Percentiles rank a stretch among this genome's conserved stretches.
Evolutionary conservation across 2,888 invertebrate genomes (phyloP).

Genomic region (Platycnemis pennipes): DNA sequence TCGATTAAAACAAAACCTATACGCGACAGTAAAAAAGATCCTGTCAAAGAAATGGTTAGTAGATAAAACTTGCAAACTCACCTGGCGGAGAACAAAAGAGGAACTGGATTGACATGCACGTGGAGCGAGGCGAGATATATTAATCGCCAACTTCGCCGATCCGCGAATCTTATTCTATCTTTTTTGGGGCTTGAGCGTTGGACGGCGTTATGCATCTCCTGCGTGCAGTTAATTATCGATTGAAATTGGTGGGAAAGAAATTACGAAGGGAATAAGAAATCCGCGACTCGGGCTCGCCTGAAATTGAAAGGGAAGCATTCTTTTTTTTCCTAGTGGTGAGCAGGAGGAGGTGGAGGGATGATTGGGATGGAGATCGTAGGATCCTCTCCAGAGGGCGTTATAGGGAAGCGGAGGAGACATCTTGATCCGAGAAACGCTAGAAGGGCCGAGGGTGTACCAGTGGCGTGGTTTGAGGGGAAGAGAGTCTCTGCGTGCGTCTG

Average conservation of each 20-base stretch:
- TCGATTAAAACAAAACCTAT: no score
- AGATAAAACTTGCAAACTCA: background rate
- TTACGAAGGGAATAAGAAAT: background rate
- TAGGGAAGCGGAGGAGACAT: slow-evolving; percentile 43
- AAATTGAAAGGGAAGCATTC: slow-evolving; percentile 18
- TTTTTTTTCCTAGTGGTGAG: background rate
- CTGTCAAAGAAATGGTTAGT: background rate
- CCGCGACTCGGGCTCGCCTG: background rate
- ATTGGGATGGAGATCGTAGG: no score
- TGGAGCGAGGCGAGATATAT: background rate
- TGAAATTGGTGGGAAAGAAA: background rate
- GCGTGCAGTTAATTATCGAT: background rate
- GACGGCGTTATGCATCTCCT: background rate
- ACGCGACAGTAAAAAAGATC: background rate
- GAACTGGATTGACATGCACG: background rate
- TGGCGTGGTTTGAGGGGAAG: background rate
- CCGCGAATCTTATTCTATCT: no score
- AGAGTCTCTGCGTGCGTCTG: no score
- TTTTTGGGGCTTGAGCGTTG: background rate
- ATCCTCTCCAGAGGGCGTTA: no score
- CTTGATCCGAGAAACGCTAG: slow-evolving; percentile 28
- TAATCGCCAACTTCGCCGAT: background rate
- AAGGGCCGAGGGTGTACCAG: no score
- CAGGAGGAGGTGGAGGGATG: background rate
- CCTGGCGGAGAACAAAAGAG: background rate